These are phyloP conservation scores for Drosophila peninsularis DNA, from an alignment of 2,888 invertebrate species.

Conservation along the genomic window DNA sequence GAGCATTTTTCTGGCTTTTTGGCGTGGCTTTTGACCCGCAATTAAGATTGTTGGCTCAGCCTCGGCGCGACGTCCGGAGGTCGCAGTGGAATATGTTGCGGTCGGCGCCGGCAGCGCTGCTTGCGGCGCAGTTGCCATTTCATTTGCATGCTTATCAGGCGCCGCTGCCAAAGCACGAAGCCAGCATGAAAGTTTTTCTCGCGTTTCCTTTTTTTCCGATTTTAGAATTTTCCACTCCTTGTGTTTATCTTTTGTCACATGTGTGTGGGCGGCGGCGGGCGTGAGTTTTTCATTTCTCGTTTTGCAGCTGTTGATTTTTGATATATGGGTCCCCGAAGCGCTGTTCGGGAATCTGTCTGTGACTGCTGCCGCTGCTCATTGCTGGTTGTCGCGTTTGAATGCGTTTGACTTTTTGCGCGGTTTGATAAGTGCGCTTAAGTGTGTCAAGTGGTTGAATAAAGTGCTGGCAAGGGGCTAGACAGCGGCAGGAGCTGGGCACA, in stretches of 20 bases:
- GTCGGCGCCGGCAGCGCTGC: constrained; percentile 32
- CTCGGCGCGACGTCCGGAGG: constrained; percentile 16
- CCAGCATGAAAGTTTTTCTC: constrained; percentile 64
- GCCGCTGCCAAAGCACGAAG: constrained; percentile 51
- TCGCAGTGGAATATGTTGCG: constrained; percentile 28
- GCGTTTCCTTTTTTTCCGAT: constrained; percentile 30
- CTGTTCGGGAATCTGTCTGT: constrained; percentile 60
- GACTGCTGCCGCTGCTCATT: constrained; percentile 49
- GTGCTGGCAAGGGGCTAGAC: constrained; percentile 11
- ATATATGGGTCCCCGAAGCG: constrained; percentile 74
- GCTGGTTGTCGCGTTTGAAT: constrained; percentile 71
- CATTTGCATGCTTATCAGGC: constrained; percentile 78
- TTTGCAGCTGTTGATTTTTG: constrained; percentile 75
- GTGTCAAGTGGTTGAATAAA: constrained; percentile 57
- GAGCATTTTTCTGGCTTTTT: constrained; percentile 42
- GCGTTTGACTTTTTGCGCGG: constrained; percentile 69
- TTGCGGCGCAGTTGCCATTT: constrained; percentile 42
- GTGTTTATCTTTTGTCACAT: constrained; percentile 77
- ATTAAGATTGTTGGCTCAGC: constrained; percentile 69
- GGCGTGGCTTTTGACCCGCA: constrained; percentile 66
- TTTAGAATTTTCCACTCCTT: constrained; percentile 57
- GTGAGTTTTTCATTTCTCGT: constrained; percentile 20
- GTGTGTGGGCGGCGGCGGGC: constrained; percentile 30
- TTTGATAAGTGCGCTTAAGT: constrained; percentile 64
- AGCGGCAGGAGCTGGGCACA: background rate